A percentile compares a stretch with the other conserved stretches of the same genome.
phyloP scores from a whole-genome alignment of 2,113 vertebrate species.

The Python bivittatus region DNA sequence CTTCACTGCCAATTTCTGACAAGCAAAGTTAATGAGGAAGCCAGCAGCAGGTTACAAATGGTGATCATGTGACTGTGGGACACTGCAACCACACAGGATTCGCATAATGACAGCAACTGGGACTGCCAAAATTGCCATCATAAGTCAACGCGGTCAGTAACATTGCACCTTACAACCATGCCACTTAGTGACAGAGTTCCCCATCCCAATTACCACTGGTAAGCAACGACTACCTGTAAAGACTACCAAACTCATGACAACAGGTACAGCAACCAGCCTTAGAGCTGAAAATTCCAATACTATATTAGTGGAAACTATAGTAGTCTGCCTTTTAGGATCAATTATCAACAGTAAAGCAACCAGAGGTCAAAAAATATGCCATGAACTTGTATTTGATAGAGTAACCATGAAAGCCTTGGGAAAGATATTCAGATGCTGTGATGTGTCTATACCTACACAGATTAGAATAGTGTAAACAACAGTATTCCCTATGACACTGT shows the following conservation, averaged over 20 bases:
- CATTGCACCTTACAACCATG: background rate
- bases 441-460: no score
- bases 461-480: no score
- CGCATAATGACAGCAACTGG: background rate
- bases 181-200: background rate
- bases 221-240: background rate
- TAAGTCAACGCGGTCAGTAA: background rate
- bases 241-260: background rate
- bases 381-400: no score
- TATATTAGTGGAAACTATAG: background rate
- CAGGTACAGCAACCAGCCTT: background rate
- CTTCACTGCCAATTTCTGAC: background rate
- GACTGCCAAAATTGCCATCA: background rate
- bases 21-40: background rate
- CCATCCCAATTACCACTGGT: background rate
- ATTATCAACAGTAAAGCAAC: no score
- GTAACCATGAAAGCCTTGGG: no score
- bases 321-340: no score
- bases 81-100: background rate
- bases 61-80: background rate
- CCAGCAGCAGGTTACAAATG: background rate
- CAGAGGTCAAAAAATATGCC: no score
- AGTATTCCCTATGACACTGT: no score
- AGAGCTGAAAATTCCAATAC: background rate
- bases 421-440: no score